phyloP scores from a whole-genome alignment of 1,140 invertebrate species.

The Heliconius himera region DNA sequence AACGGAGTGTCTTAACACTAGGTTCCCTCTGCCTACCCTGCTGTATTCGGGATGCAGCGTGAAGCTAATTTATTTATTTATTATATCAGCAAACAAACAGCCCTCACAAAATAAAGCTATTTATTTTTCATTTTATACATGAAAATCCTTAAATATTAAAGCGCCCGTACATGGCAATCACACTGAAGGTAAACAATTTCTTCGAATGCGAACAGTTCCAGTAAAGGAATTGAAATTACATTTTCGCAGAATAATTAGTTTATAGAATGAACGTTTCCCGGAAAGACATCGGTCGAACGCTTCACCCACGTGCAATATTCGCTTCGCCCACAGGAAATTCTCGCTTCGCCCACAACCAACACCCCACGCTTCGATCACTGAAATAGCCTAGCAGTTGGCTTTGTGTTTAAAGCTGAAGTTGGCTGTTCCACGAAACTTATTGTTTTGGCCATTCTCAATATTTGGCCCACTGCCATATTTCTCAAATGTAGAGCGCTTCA shows the following conservation, averaged over 20 bases:
- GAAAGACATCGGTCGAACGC: not conserved
- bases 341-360: not conserved
- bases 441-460: slow-evolving; percentile 12
- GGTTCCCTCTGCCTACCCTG: too few species aligned
- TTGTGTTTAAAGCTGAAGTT: not conserved
- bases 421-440: slow-evolving; percentile 10
- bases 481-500: not conserved
- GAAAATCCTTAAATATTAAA: not conserved
- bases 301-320: not conserved
- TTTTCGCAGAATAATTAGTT: slow-evolving; percentile 11
- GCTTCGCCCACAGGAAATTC: not conserved
- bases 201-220: not conserved
- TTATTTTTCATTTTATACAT: not conserved
- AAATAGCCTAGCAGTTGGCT: not conserved
- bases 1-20: too few species aligned
- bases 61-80: too few species aligned
- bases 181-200: not conserved
- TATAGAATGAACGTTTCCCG: not conserved
- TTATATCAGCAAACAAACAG: not conserved
- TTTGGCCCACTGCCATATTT: slow-evolving; percentile 10
- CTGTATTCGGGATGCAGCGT: too few species aligned
- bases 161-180: not conserved
- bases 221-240: slow-evolving; percentile 9
- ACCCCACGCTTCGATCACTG: slow-evolving; percentile 4
- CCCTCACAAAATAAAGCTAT: not conserved